A percentile compares a stretch with the other conserved stretches of the same genome.
These are phyloP conservation scores for Myioborus miniatus DNA, from an alignment of 2,797 vertebrate species.

Conservation along the genomic window DNA sequence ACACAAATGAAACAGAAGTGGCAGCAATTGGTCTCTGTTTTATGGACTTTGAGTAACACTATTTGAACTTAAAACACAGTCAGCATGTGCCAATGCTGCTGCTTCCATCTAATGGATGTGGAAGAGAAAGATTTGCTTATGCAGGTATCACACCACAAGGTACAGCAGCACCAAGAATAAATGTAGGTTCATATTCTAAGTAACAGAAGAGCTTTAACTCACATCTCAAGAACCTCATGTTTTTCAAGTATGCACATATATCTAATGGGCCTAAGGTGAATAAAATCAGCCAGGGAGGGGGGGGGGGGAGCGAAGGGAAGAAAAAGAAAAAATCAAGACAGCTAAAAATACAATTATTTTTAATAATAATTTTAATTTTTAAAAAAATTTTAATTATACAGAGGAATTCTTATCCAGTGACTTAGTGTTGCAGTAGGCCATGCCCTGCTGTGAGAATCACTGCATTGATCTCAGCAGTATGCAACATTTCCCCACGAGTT, in stretches of 20 bases:
- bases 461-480: not conserved
- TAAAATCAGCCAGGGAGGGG: not conserved
- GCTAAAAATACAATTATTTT: not conserved
- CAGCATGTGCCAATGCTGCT: not conserved
- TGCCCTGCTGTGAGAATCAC: not conserved
- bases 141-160: not conserved
- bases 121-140: not conserved
- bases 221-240: not conserved
- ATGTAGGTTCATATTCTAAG: not conserved
- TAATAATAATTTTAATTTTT: too few species aligned
- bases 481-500: not conserved
- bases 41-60: not conserved
- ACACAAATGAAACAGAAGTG: not conserved
- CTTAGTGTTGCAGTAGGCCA: not conserved
- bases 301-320: accelerated
- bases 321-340: not conserved
- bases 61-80: not conserved
- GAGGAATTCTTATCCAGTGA: not conserved
- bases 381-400: not conserved
- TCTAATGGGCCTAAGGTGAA: not conserved
- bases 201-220: not conserved
- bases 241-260: not conserved
- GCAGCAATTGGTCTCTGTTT: not conserved
- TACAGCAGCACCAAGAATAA: not conserved
- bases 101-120: not conserved